Conservation (phyloP, 2,113 vertebrate genomes). For the Apteryx mantelli region DNA sequence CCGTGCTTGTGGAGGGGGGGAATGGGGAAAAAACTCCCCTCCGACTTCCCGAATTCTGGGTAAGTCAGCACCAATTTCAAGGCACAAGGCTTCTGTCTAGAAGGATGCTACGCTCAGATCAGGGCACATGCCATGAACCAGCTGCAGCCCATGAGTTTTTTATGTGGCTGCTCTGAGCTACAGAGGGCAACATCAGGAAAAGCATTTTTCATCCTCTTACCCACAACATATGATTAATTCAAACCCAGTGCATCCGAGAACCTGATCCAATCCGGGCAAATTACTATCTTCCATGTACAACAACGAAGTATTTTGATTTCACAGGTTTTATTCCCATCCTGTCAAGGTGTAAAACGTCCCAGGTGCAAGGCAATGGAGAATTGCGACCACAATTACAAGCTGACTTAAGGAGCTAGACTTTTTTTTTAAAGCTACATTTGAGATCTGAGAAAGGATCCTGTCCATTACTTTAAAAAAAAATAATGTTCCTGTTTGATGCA, state of each 20-base stretch:
- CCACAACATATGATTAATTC: not conserved
- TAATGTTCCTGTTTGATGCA: not conserved
- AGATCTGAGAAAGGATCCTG: conserved; percentile 1
- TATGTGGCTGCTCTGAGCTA: not conserved
- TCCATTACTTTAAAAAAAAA: not conserved
- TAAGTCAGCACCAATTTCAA: not conserved
- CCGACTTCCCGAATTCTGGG: not conserved
- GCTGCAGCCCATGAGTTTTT: not conserved
- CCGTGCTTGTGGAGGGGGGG: not conserved
- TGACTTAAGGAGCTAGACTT: not conserved
- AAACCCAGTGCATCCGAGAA: not conserved
- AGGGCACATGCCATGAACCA: not conserved
- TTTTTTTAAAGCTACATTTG: not conserved
- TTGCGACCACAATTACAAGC: not conserved
- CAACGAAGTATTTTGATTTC: not conserved
- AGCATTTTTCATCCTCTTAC: not conserved
- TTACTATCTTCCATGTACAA: not conserved
- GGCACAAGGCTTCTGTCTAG: not conserved
- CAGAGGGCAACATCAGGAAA: not conserved
- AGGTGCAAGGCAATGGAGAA: not conserved
- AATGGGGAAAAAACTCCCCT: not conserved
- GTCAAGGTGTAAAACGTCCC: not conserved
- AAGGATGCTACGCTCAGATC: not conserved
- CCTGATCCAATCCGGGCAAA: not conserved
- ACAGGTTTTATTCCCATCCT: not conserved